A percentile compares a stretch with the other conserved stretches of the same genome.
Conservation (phyloP, 2,113 vertebrate species). For the Peromyscus californicus region DNA sequence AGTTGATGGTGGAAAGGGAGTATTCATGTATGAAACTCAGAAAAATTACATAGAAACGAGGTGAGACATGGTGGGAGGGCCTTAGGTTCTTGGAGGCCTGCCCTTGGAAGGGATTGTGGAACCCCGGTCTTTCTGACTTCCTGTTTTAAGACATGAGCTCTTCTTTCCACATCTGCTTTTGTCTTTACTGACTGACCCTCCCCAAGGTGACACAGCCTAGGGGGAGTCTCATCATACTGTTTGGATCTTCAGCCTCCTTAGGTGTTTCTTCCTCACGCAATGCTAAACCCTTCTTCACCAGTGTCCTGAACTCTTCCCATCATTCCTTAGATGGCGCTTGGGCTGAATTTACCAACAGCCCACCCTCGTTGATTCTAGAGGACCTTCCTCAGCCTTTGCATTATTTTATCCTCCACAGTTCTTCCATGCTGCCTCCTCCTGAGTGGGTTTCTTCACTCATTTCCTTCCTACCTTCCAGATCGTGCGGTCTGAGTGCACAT, state of each 20-base stretch:
- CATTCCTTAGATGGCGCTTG: background rate
- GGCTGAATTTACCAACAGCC: background rate
- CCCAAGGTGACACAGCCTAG: background rate
- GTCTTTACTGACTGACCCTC: no score
- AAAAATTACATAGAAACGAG: background rate
- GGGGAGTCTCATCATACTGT: background rate
- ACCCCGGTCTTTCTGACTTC: background rate
- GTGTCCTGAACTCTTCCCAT: background rate
- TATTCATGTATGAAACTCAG: background rate
- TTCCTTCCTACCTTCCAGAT: background rate
- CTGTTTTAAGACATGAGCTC: background rate
- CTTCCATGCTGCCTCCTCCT: background rate
- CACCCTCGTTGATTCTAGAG: no score
- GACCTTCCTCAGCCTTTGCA: background rate
- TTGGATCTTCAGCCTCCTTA: background rate
- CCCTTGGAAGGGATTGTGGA: background rate
- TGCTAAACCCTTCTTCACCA: background rate
- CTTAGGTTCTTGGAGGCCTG: background rate
- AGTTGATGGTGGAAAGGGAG: background rate
- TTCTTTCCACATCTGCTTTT: background rate
- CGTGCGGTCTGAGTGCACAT: background rate
- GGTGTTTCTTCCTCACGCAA: background rate
- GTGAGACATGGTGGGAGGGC: background rate
- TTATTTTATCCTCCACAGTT: background rate
- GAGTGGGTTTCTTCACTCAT: background rate